A percentile compares a stretch with the other conserved stretches of the same genome.
phyloP scores from a whole-genome alignment of 2,797 vertebrate genomes.

The Nasua narica region DNA sequence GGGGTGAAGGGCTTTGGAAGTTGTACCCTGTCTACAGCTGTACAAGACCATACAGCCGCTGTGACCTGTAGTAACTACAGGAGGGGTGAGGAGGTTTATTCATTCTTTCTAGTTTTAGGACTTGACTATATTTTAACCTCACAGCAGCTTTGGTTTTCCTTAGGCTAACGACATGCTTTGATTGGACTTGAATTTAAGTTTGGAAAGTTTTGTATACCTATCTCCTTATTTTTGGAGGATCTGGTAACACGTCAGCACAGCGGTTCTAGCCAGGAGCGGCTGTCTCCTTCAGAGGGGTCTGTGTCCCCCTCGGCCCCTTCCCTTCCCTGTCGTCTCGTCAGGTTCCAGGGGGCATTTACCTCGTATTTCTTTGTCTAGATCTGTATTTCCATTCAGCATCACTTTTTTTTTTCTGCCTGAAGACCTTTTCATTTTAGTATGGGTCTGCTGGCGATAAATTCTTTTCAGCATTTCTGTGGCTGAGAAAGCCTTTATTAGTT shows the following conservation, averaged over 20 bases:
- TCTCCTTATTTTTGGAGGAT: not conserved
- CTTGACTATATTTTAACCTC: not conserved
- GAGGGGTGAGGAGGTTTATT: not conserved
- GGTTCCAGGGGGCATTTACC: not conserved
- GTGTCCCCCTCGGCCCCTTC: rapidly evolving
- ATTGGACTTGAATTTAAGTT: not conserved
- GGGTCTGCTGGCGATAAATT: not conserved
- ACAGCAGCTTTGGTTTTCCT: not conserved
- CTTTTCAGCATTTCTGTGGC: not conserved
- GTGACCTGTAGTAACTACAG: not conserved
- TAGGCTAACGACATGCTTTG: not conserved
- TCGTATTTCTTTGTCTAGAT: not conserved
- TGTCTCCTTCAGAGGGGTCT: not conserved
- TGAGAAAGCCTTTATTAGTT: not conserved
- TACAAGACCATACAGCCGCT: not conserved
- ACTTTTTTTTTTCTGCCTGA: not conserved
- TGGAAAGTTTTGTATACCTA: not conserved
- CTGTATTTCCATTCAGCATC: not conserved
- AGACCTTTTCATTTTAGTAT: not conserved
- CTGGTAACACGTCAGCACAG: not conserved
- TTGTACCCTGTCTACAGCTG: not conserved
- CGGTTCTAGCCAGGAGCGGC: not conserved
- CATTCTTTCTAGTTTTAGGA: not conserved
- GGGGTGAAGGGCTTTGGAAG: not conserved
- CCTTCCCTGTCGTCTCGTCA: rapidly evolving